Evolutionary conservation across 2,797 vertebrate genomes (phyloP).

Genomic region (Remorina albescens): DNA sequence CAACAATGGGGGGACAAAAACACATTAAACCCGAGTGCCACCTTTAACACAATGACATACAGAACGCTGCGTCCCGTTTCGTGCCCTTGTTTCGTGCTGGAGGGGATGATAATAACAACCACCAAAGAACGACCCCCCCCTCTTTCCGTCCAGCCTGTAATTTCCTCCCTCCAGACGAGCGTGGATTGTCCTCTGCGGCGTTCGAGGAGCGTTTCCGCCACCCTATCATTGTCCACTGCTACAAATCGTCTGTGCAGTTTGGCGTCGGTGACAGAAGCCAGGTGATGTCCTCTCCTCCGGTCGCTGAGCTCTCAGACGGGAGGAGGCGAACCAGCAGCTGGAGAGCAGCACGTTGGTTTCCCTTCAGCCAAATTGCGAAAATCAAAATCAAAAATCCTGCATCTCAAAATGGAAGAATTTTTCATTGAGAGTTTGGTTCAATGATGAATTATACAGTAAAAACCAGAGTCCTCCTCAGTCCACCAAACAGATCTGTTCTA

Average conservation of each 20-base stretch:
- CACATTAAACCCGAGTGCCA: too few relatives aligned
- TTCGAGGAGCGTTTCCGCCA: background rate
- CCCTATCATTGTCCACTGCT: conserved; percentile 53
- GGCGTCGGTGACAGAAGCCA: conserved; percentile 19
- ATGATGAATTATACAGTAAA: too few relatives aligned
- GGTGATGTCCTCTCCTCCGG: conserved; percentile 51
- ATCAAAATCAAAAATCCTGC: too few relatives aligned
- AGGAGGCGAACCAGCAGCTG: conserved; percentile 20
- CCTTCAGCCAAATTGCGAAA: too few relatives aligned
- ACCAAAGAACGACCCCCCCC: background rate
- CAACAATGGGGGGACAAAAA: background rate
- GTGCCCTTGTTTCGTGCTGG: background rate
- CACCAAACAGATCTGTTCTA: too few relatives aligned
- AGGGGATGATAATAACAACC: conserved; percentile 1
- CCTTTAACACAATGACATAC: too few relatives aligned
- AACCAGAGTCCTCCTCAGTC: too few relatives aligned
- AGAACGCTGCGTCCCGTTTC: too few relatives aligned
- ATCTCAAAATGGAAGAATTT: too few relatives aligned
- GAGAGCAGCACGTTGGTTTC: background rate
- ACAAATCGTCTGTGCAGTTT: conserved; percentile 41
- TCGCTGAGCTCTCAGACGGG: conserved; percentile 46
- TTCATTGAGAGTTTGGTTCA: too few relatives aligned
- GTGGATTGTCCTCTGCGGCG: conserved; percentile 18
- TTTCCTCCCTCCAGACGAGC: conserved; percentile 34
- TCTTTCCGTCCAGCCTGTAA: conserved; percentile 28